These are phyloP conservation scores for Otocyon megalotis DNA, from an alignment of 2,113 vertebrate species.

Conservation along the genomic window DNA sequence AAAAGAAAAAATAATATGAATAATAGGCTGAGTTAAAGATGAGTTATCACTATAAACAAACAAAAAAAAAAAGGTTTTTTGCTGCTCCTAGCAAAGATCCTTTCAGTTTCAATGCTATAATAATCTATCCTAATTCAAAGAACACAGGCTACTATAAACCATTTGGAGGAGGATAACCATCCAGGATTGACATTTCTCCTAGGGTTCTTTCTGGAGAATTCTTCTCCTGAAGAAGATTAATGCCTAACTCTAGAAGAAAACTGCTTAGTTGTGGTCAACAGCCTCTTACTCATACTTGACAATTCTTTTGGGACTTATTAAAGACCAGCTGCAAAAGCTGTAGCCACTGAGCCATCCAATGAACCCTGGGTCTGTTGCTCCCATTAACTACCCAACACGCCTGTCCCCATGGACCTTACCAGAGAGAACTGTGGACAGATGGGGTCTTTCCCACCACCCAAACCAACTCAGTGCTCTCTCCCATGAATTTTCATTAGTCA, in stretches of 20 bases:
- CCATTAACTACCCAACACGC: neutral
- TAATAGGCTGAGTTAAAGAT: constrained; percentile 1
- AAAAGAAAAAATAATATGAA: constrained; percentile 40
- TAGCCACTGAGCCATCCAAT: neutral
- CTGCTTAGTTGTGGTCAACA: neutral
- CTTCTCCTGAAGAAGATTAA: constrained; percentile 35
- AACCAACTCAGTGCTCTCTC: neutral
- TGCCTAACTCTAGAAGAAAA: constrained; percentile 30
- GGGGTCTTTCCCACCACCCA: neutral
- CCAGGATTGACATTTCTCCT: neutral
- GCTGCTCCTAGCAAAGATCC: neutral
- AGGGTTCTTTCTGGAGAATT: neutral
- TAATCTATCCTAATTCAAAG: neutral
- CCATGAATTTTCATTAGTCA: constrained; percentile 2
- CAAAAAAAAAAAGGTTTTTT: neutral
- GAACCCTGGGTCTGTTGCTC: neutral
- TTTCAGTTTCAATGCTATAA: neutral
- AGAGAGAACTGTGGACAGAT: neutral
- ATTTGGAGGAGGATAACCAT: neutral
- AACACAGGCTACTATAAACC: neutral
- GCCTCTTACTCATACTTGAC: neutral
- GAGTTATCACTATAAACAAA: neutral
- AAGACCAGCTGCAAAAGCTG: constrained; percentile 26
- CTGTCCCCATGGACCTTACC: neutral
- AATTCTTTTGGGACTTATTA: neutral